Base-by-base conservation (phyloP, 2,113 vertebrate species). In the Choloepus hoffmanni region DNA sequence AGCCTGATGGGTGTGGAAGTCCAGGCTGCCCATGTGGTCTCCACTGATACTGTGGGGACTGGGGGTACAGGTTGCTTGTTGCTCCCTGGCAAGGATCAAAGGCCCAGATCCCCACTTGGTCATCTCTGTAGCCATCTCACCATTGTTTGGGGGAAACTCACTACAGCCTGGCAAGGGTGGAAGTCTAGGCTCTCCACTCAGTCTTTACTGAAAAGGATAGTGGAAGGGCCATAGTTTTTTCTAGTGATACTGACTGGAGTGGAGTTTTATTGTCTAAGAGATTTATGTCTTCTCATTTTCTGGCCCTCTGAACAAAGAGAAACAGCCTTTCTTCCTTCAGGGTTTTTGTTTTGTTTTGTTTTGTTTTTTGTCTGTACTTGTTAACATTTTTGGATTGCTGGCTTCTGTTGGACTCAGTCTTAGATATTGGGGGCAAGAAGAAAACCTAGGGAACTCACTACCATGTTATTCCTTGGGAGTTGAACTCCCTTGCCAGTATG, bases 151-250 rank as follows among this genome's bases (percentile, higher is more conserved):
- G 23, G 11, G 24, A 8, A 40, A 40, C 30, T 74, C 33, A 65
- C 5, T 50, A 3, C 16, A 88, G 5, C 3, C 0, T 10, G 45
- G 16, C 33, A 6, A 53, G 3, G 1, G 4, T 14, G 2, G 19
- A 28, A 15, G 7, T 36, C 63, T 19, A 70, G 10, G 40, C 40
- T 68, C 26, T 84, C 23, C 23, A 16, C 24, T 21, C 43, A 43
- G 19, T 1, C 45, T 82, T 77, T 65, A 28, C 1, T n/a, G n/a
- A 10, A 18, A 70, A 7, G 6, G 23, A 23, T 45, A 10, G 55
- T 7, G 63, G 36, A 63, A 11, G 18, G 18, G 15, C 7, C 18
- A 48, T 2, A 94, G 21, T 7, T 50, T 87, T 62, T 62, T 26
- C 19, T 16, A 12, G 19, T 21, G 33, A 3, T 58, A 14, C 74